A percentile compares a stretch with the other conserved stretches of the same genome.
These are phyloP conservation scores for Microtus richardsoni DNA, from an alignment of 2,113 vertebrate species.

Conservation along the genomic window DNA sequence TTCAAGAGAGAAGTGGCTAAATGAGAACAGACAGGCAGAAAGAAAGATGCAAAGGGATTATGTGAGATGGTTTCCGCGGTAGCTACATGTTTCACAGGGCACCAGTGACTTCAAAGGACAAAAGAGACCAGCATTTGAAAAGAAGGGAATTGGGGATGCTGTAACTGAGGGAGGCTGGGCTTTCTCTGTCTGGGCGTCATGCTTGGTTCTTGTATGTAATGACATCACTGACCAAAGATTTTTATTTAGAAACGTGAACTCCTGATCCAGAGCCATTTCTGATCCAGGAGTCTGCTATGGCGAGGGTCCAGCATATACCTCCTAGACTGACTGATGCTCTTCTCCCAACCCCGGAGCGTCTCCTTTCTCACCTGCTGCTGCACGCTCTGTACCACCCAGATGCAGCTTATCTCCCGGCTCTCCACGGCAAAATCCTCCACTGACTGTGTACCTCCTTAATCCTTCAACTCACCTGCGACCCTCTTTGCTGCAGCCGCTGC, in stretches of 20 bases:
- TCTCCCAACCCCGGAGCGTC: fast-evolving
- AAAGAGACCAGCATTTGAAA: neutral
- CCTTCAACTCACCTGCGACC: conserved; percentile 11
- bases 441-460: neutral
- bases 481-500: neutral
- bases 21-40: neutral
- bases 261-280: fast-evolving
- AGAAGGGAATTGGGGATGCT: neutral
- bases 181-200: neutral
- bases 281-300: fast-evolving
- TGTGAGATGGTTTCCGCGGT: neutral
- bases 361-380: no score
- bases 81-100: neutral
- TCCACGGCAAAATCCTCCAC: neutral
- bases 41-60: neutral
- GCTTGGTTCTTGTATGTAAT: neutral
- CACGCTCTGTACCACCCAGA: neutral
- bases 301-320: no score
- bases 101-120: neutral
- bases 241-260: neutral
- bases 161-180: fast-evolving
- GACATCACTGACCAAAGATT: fast-evolving
- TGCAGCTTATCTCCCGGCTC: fast-evolving
- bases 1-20: neutral
- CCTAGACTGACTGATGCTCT: fast-evolving